A percentile compares a stretch with the other conserved stretches of the same genome.
Conservation (phyloP, 1,140 invertebrate genomes). For the Magallana angulata region DNA sequence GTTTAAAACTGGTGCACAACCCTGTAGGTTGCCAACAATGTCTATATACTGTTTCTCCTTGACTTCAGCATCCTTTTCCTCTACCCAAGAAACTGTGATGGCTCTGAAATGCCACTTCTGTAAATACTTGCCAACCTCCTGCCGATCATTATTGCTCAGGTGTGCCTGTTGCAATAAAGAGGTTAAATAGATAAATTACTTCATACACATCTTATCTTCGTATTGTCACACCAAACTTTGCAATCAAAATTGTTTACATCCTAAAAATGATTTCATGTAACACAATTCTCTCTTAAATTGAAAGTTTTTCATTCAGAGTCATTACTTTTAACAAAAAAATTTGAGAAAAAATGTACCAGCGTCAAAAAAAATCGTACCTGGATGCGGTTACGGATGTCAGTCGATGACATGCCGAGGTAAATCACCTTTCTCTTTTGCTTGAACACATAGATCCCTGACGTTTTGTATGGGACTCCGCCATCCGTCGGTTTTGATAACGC, state of each 20-base stretch:
- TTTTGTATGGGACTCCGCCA: neutral
- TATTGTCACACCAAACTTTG: no score
- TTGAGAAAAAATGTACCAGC: no score
- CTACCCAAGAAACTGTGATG: neutral
- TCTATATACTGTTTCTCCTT: slow-evolving; percentile 12
- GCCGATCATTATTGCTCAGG: neutral
- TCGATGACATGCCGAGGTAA: slow-evolving; percentile 18
- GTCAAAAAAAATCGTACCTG: neutral
- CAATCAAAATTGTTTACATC: no score
- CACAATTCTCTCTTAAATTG: no score
- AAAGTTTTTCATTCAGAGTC: no score
- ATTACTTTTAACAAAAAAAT: no score
- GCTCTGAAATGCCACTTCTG: neutral
- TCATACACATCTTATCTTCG: no score
- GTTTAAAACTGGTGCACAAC: neutral
- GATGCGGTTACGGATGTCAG: neutral
- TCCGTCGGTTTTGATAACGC: slow-evolving; percentile 10
- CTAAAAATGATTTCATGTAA: no score
- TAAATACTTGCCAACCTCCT: neutral
- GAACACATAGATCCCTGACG: neutral
- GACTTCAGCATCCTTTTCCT: neutral
- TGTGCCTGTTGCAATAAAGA: neutral
- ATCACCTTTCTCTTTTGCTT: slow-evolving; percentile 13
- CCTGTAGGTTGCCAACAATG: neutral
- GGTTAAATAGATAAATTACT: no score